Conservation (phyloP, 2,797 vertebrate species). For the Percopsis omiscomaycus region DNA sequence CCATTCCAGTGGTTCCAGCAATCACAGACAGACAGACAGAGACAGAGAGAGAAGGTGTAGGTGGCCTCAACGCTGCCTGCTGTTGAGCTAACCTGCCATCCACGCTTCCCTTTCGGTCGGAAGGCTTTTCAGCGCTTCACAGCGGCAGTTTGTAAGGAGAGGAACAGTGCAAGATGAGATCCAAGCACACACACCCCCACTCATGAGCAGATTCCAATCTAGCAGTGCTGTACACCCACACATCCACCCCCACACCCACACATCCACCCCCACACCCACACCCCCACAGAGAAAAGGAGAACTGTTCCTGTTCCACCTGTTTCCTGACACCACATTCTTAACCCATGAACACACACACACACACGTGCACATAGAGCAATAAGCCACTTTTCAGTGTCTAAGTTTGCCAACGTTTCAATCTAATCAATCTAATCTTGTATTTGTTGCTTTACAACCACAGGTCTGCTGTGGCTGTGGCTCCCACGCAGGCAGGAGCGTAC, state of each 20-base stretch:
- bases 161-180: conserved; percentile 55
- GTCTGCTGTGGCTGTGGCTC: conserved; percentile 21
- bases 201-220: conserved; percentile 59
- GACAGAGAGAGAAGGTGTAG: conserved; percentile 39
- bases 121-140: conserved; percentile 46
- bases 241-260: conserved; percentile 4
- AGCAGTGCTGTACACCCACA: conserved; percentile 14
- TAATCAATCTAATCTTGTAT: conserved; percentile 26
- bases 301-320: background rate
- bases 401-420: conserved; percentile 29
- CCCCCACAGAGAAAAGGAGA: too few species aligned
- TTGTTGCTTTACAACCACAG: background rate
- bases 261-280: conserved; percentile 1
- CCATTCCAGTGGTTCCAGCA: too few species aligned
- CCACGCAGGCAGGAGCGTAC: conserved; percentile 27
- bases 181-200: conserved; percentile 46
- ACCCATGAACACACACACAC: conserved; percentile 25
- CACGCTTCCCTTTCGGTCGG: conserved; percentile 53
- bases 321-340: conserved; percentile 3
- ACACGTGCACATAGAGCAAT: conserved; percentile 27
- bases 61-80: conserved; percentile 64
- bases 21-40: too few species aligned
- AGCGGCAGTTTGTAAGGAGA: conserved; percentile 49
- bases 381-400: conserved; percentile 43
- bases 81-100: conserved; percentile 69